Evolutionary conservation across 2,113 vertebrate species (phyloP).

Genomic region (Furnarius figulus): DNA sequence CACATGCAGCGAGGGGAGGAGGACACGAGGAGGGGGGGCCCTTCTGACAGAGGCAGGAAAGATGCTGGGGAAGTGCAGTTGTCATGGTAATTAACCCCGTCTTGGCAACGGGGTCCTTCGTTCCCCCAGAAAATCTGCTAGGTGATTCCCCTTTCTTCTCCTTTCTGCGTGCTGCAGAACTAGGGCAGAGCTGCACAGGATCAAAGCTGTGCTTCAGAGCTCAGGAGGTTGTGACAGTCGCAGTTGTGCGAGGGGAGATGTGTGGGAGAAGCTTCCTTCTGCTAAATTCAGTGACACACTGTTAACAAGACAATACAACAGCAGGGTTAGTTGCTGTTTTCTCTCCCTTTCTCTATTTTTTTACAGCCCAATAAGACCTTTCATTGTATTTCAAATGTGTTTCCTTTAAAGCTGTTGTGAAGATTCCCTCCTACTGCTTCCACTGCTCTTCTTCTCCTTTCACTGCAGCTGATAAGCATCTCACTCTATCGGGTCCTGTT

Average conservation of each 20-base stretch:
- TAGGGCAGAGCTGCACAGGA: conserved; percentile 1
- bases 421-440: conserved; percentile 53
- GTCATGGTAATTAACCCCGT: conserved; percentile 61
- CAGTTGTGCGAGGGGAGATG: not conserved
- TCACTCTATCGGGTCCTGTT: not conserved
- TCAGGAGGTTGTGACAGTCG: conserved; percentile 7
- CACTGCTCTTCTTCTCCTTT: conserved; percentile 39
- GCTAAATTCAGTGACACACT: conserved; percentile 45
- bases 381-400: conserved; percentile 57
- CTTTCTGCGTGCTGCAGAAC: not conserved
- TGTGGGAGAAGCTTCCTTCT: conserved; percentile 45
- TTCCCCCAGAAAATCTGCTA: conserved; percentile 14
- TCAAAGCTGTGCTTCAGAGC: conserved; percentile 9
- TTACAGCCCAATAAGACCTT: conserved; percentile 18
- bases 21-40: not conserved
- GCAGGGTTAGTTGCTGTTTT: conserved; percentile 27
- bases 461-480: conserved; percentile 1
- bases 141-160: conserved; percentile 4
- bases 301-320: conserved; percentile 62
- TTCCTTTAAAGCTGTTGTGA: conserved; percentile 49
- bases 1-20: conserved; percentile 53
- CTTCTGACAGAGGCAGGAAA: not conserved
- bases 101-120: not conserved
- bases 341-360: not conserved
- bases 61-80: conserved; percentile 24